Base-by-base conservation (phyloP, 2,113 vertebrate species). In the Ophiodon elongatus region DNA sequence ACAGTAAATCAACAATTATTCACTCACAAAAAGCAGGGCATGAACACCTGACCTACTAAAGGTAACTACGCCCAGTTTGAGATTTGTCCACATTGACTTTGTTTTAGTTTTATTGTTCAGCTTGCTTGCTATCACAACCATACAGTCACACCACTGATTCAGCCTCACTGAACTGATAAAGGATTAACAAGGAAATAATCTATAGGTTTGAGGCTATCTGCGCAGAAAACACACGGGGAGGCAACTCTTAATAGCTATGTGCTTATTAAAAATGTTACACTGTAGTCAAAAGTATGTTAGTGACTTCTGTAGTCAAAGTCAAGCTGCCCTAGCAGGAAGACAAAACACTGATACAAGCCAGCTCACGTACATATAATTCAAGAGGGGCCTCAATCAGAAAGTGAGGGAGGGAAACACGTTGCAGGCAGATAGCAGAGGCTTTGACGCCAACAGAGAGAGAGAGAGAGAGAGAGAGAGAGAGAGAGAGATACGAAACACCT, bases 291-390 rank as follows among this genome's bases (percentile, higher is more conserved):
- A 80, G 50, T n/a, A 27, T 37, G 31, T 52, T 10, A 2, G 37
- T 87, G 63, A 90, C 85, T 75, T 88, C 69, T 80, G 74, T 27
- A 60, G 73, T 88, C 66, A 76, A 88, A 85, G 88, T 94, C 86
- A 82, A 9, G 75, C 70, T 87, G 88, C 70, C 88, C 88, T 82
- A n/a, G 33, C 21, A 75, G 72, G 86, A 85, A 85, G 85, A 88
- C 84, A 83, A 90, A 93, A 94, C 88, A 92, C 70, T 87, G 91
- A 93, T 89, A 90, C 86, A 74, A 70, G 50, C 76, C 63, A 63
- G 74, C 68, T 33, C 68, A 31, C 71, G 43, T 59, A 21, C 29
- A 84, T 79, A 37, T 70, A 52, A 64, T 59, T 52, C 41, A 43
- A 65, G 19, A 56, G 6, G 4, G 11, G 45, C 52, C 31, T 56